Base-by-base conservation (phyloP, 1,140 invertebrate species). In the Nasonia giraulti region DNA sequence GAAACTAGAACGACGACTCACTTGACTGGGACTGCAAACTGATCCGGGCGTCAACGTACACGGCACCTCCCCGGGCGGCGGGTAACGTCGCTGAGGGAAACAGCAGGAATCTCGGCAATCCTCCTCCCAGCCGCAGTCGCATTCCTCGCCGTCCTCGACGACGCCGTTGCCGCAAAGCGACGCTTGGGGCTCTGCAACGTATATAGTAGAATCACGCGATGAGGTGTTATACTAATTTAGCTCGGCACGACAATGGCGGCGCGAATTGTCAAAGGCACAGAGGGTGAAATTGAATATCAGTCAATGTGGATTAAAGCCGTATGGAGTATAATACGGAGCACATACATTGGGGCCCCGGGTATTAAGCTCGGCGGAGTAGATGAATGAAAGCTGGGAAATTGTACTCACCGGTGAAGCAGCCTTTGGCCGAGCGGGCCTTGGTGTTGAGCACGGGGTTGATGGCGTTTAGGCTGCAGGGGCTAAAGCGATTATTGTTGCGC, bases 81-180 rank as follows among this genome's bases (percentile, higher is more conserved):
- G 96, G 87, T 97, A 96, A 74, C 95, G 95, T 68, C 96, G 95
- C 94, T 98, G 97, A 27, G 98, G 98, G 89, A 96, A 97, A 91
- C 99, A 99, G 91, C 99, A 99, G 23, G 95, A 94, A 89, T 99
- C 98, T 81, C 96, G 96, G 92, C 98, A 99, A 90, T 98, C 97
- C 89, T 98, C 97, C 89, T 98, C 97, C 97, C 98, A 99, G 37
- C 99, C 99, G 93, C 99, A 99, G 93, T 99, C 99, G 92, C 99
- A 99, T 90, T 99, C 96, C 93, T 99, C 99, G 6, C 96, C 98
- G 27, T 96, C 96, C 91, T 99, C 99, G 6, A 98, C 97, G 5
- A 99, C 98, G 31, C 98, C 97, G 92, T 99, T 99, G 12, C 99
- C 99, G 94, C 99, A 99, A 89, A 98, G 96, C 3, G 97, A 96